Evolutionary conservation across 2,888 invertebrate genomes (phyloP), one percentile per base, ranked within the genome.

Genomic region (Sycophila texana): DNA sequence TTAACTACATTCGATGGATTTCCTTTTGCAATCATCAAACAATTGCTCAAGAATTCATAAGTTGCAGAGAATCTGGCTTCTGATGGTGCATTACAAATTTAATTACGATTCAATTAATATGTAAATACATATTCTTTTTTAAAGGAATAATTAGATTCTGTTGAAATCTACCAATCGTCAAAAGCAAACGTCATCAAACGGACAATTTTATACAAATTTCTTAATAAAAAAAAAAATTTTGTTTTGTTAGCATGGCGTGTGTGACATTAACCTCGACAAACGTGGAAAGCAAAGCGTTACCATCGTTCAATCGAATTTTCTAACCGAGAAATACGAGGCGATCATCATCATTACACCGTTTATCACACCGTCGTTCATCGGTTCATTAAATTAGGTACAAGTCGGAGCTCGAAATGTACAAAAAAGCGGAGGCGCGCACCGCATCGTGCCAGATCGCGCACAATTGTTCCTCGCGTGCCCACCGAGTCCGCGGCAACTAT

Each of bases 401-500:
- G 47, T 60, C 66, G 61, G 55, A 72, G 60, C 72, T 49, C 7
- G 39, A 39, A 39, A 39, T 39, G 39, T 39, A 39, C 39, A 39
- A 39, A 39, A 39, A 4, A 4, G 61, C 39, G 39, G 39, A 39
- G 39, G 39, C 39, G 39, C 39, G 39, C 39, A 39, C 39, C 39
- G 39, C 39, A 39, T 39, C 39, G 39, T 7, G 39, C 39, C 39
- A 39, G 7, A 39, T 39, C 39, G 39, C 39, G 4, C 39, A 39
- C 39, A 39, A 39, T 72, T 49, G 49, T 5, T n/a, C 58, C 30
- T 39, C 51, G 53, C 58, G 5, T n/a, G 53, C 57, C 61, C 73
- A 74, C 68, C 76, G 55, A 76, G 67, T 73, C 67, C 51, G 67
- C 71, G 80, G 79, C 81, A 83, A 84, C 81, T 82, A 81, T 82